Evolutionary conservation across 1,140 invertebrate genomes (phyloP).

Genomic region (Pogonomyrmex californicus): DNA sequence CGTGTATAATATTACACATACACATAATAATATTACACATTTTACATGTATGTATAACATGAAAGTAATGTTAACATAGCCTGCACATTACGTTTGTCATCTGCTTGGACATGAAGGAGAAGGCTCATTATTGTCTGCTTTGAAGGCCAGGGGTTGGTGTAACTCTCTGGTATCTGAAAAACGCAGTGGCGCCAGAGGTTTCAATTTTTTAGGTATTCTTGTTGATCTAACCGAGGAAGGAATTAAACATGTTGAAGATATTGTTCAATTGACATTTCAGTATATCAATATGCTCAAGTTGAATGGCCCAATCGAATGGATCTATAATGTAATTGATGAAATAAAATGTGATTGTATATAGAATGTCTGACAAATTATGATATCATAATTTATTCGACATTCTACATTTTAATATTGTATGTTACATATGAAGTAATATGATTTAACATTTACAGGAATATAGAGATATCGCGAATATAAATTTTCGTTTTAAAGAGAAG

Average conservation of each 20-base stretch:
- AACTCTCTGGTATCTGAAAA: slow-evolving; percentile 95
- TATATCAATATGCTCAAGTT: slow-evolving; percentile 95
- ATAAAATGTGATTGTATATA: slow-evolving; percentile 2
- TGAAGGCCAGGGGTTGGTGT: slow-evolving; percentile 96
- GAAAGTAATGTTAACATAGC: slow-evolving; percentile 88
- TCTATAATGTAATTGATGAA: slow-evolving; percentile 89
- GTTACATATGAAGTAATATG: background rate
- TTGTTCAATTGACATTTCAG: slow-evolving; percentile 94
- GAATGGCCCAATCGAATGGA: slow-evolving; percentile 93
- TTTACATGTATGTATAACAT: too few species aligned
- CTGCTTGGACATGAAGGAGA: slow-evolving; percentile 98
- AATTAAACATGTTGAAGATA: slow-evolving; percentile 94
- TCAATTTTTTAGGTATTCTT: slow-evolving; percentile 95
- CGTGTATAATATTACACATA: too few species aligned
- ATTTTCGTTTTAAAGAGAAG: slow-evolving; percentile 97
- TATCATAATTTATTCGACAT: background rate
- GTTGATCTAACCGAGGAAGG: slow-evolving; percentile 98
- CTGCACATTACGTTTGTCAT: slow-evolving; percentile 95
- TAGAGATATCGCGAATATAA: slow-evolving; percentile 92
- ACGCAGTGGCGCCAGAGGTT: slow-evolving; percentile 92
- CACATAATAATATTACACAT: too few species aligned
- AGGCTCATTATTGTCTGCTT: slow-evolving; percentile 96
- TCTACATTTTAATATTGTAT: background rate
- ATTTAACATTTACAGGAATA: slow-evolving; percentile 89
- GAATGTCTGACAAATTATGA: slow-evolving; percentile 6